These are phyloP conservation scores for Euproctis similis DNA, from an alignment of 2,888 invertebrate species.

Conservation along the genomic window DNA sequence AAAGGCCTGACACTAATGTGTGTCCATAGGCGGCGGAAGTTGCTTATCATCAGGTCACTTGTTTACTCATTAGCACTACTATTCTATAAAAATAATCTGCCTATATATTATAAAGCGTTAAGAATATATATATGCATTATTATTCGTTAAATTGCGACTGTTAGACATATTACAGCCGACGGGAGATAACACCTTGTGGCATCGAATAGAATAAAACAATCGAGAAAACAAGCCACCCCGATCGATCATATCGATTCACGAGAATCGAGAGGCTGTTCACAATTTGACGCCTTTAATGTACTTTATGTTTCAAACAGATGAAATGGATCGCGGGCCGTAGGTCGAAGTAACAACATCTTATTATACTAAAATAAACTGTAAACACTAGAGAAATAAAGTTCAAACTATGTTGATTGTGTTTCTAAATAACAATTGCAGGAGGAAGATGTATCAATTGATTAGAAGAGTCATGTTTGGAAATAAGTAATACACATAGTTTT, in stretches of 20 bases:
- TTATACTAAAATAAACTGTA: conserved; percentile 6
- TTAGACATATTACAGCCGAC: no score
- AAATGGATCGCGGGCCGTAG: conserved; percentile 69
- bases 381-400: conserved; percentile 30
- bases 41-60: no score
- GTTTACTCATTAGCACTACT: no score
- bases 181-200: conserved; percentile 37
- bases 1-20: no score
- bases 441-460: conserved; percentile 61
- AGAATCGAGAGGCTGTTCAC: conserved; percentile 71
- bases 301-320: conserved; percentile 67
- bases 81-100: no score
- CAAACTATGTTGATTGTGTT: conserved; percentile 22
- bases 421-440: conserved; percentile 45
- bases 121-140: no score
- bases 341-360: conserved; percentile 33
- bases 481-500: no score
- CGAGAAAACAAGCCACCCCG: conserved; percentile 64
- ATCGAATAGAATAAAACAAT: conserved; percentile 61
- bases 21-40: no score
- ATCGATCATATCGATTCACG: conserved; percentile 67
- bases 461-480: conserved; percentile 36
- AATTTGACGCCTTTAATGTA: conserved; percentile 69
- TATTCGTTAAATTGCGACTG: no score
- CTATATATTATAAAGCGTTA: no score